phyloP scores from a whole-genome alignment of 1,140 invertebrate genomes.

The Acromyrmex charruanus region DNA sequence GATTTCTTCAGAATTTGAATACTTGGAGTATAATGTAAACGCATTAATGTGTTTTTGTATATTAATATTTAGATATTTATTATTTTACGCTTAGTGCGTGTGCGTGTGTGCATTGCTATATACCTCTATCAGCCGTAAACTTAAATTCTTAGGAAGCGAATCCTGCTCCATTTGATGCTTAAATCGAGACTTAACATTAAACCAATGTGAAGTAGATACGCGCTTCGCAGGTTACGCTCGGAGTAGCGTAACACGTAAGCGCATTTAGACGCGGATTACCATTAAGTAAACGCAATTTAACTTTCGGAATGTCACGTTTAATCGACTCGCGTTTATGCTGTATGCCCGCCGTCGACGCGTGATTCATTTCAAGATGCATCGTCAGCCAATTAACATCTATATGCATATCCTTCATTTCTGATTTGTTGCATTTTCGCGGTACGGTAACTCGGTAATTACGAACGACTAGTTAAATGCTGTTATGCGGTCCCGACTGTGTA shows the following conservation, averaged over 20 bases:
- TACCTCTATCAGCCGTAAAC: background rate
- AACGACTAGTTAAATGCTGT: slow-evolving; percentile 55
- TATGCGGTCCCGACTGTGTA: slow-evolving; percentile 48
- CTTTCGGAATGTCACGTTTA: slow-evolving; percentile 50
- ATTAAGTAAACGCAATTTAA: slow-evolving; percentile 52
- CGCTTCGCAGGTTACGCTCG: slow-evolving; percentile 25
- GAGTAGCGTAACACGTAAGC: slow-evolving; percentile 58
- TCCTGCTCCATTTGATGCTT: background rate
- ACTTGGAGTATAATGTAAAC: background rate
- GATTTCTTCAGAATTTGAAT: background rate
- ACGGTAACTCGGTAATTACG: slow-evolving; percentile 37
- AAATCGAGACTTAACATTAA: slow-evolving; percentile 42
- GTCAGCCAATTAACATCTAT: slow-evolving; percentile 50
- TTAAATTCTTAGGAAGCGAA: slow-evolving; percentile 1
- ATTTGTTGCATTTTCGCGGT: slow-evolving; percentile 32
- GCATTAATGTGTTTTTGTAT: background rate
- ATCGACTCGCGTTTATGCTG: slow-evolving; percentile 32
- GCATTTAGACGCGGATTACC: slow-evolving; percentile 54
- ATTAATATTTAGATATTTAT: background rate
- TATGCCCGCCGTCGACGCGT: background rate
- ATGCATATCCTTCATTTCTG: slow-evolving; percentile 19
- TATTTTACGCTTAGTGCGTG: background rate
- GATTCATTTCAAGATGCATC: slow-evolving; percentile 35
- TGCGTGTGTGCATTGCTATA: no score
- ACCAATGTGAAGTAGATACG: slow-evolving; percentile 32